Base-by-base conservation (phyloP, 1,140 invertebrate species). In the Meloidogyne hapla region DNA sequence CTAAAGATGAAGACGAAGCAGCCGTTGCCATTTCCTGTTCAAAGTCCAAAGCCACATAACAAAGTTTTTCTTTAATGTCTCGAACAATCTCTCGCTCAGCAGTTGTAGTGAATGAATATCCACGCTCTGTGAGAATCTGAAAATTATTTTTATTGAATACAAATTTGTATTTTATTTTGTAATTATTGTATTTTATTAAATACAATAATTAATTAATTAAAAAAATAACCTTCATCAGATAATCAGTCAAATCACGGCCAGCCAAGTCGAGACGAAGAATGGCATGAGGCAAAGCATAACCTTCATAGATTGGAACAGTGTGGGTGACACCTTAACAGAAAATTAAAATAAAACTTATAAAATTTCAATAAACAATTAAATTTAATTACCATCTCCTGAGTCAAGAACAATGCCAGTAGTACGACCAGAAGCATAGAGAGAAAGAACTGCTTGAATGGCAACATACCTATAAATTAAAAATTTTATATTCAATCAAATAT, bases 61-160 rank as follows among this genome's bases (percentile, higher is more conserved):
- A 89, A 25, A 90, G 78, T 79, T 90, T 90, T 76, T 89, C 89
- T 80, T 89, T 95, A 89, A 95, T 94, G 90, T 96, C 94, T 88
- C 94, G 92, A 48, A 95, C 94, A 87, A 96, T 96, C 92, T 96
- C 94, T 89, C 94, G 91, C 89, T 96, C 94, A 89, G 94, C 94
- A 40, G 85, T 95, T 88, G 94, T 96, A 84, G 94, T 95, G 92
- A 96, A 96, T 15, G 93, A 93, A 90, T 96, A 96, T 82, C 94
- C 94, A 88, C 94, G 91, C 90, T 96, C 94, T 82, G 93, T 95
- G 80, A 96, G 91, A 91, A 96, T 95, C 90, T 56, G 8, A n/a
- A 56, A n/a, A 56, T n/a, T 33, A n/a, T n/a, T n/a, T n/a, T n/a
- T n/a, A n/a, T n/a, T n/a, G n/a, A n/a, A n/a, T n/a, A n/a, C n/a